Evolutionary conservation across 2,888 invertebrate genomes (phyloP), one percentile per base, ranked within the genome.

Genomic region (Amitus sp.): DNA sequence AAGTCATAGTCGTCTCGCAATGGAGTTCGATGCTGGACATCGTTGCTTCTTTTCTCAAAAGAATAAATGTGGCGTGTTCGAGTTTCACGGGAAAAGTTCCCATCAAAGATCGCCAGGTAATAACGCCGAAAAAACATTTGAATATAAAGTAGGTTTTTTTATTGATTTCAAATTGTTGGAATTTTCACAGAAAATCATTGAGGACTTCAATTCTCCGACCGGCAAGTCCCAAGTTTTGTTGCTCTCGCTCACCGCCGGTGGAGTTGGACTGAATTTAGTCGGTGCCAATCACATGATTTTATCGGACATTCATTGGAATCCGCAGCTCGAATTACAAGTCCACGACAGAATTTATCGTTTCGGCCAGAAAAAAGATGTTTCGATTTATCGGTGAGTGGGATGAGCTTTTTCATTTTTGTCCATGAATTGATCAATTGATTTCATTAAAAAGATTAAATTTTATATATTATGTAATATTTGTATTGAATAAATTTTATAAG

Each of bases 261-360:
- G 97, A 19, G 96, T 96, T 12, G 98, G 98, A 17, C 85, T 98
- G 10, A 98, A 98, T 85, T 86, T 98, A 50, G 87, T 93, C 54
- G 98, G 97, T 1, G 98, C 91, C 0, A 96, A 94, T 85, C 95
- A 98, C 81, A 86, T 98, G 43, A 86, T 97, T 23, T 84, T 98
- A 27, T 82, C 96, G 17, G 98, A 98, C 83, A 87, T 95, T 49
- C 97, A 98, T 82, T 98, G 97, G 96, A 98, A 98, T 86, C 98
- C 98, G 0, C 96, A 97, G 75, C 83, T 98, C 42, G 98, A 98
- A 82, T 87, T 90, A 39, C 98, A 98, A 82, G 98, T 97, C 0
- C 94, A 94, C 83, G 98, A 98, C 84, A 86, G 98, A 61, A 90
- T 98, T 62, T 96, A 96, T 83, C 85, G 97, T 60, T 90, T 97